Percentiles rank a stretch among this genome's conserved stretches.
phyloP scores from a whole-genome alignment of 2,113 vertebrate genomes.

The Athene noctua region DNA sequence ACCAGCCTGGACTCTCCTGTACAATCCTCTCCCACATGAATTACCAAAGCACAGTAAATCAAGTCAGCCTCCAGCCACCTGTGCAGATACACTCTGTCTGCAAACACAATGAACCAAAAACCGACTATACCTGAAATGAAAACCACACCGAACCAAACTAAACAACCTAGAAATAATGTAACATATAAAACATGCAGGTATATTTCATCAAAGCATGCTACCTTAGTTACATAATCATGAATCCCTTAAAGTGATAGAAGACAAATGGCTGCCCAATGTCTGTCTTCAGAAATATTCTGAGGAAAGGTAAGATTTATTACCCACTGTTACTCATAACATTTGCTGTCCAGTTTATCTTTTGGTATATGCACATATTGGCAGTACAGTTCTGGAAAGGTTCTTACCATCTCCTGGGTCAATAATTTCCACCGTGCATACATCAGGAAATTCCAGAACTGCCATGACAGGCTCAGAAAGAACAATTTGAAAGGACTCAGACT shows the following conservation, averaged over 20 bases:
- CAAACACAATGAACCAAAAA: background rate
- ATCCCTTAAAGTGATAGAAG: background rate
- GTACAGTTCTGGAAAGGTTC: background rate
- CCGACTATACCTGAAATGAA: background rate
- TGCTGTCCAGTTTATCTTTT: background rate
- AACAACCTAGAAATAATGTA: background rate
- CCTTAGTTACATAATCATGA: background rate
- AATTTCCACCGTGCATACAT: conserved; percentile 84
- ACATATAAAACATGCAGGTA: background rate
- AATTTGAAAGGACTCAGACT: conserved; percentile 88
- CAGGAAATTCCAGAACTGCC: conserved; percentile 85
- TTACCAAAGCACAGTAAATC: background rate
- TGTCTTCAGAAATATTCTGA: background rate
- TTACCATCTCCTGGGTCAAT: conserved; percentile 91
- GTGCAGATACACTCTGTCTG: background rate
- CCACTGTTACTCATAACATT: background rate
- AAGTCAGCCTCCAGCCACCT: background rate
- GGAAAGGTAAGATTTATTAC: background rate
- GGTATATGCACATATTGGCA: background rate
- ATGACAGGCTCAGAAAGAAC: conserved; percentile 90
- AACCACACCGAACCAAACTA: background rate
- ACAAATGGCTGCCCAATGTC: background rate
- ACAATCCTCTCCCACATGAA: background rate
- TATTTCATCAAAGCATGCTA: background rate
- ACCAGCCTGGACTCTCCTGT: background rate